Conservation (phyloP, 2,113 vertebrate genomes). For the Channa argus region DNA sequence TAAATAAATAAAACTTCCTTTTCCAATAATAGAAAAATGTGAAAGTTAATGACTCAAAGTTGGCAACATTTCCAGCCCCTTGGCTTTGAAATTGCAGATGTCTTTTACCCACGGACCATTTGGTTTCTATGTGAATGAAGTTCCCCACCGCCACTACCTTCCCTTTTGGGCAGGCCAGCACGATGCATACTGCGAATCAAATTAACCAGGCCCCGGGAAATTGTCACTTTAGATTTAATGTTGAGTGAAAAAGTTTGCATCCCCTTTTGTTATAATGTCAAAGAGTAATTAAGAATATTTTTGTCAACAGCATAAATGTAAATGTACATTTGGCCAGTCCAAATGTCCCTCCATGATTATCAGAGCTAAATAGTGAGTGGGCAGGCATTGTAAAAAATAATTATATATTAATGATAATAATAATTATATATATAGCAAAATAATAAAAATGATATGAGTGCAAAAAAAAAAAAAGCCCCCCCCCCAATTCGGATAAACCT, state of each 20-base stretch:
- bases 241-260: constrained; percentile 29
- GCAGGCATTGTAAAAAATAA: too few relatives aligned
- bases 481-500: too few relatives aligned
- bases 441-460: too few relatives aligned
- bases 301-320: too few relatives aligned
- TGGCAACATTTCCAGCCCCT: constrained; percentile 44
- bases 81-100: constrained; percentile 34
- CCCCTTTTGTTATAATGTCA: too few relatives aligned
- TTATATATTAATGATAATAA: too few relatives aligned
- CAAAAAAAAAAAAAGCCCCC: too few relatives aligned
- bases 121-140: constrained; percentile 35
- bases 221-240: constrained; percentile 58
- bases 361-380: too few relatives aligned
- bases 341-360: too few relatives aligned
- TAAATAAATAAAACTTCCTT: constrained; percentile 49
- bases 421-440: too few relatives aligned
- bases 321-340: too few relatives aligned
- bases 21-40: constrained; percentile 32
- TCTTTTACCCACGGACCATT: constrained; percentile 48
- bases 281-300: too few relatives aligned
- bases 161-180: constrained; percentile 35
- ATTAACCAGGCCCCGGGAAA: constrained; percentile 57
- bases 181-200: constrained; percentile 55
- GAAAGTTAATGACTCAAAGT: constrained; percentile 41
- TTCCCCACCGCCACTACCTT: not conserved